Evolutionary conservation across 2,113 vertebrate genomes (phyloP), one percentile per base, ranked within the genome.

Genomic region (Leuciscus idus): DNA sequence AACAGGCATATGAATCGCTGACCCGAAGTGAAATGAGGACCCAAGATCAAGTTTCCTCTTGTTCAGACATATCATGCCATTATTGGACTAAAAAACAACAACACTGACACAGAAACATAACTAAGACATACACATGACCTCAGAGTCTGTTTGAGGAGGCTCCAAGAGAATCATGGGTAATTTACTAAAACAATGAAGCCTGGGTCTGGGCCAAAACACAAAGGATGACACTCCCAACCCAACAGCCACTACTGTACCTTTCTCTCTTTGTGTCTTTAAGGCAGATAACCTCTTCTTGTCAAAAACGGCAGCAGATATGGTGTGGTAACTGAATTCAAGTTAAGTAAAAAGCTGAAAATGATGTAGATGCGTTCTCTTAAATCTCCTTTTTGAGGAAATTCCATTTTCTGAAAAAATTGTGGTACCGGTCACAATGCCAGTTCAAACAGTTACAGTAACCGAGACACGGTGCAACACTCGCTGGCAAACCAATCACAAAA

Each of bases 211-310:
- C 75, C 75, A 75, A 75, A 50, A 52, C 17, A 30, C 48, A 77
- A 77, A 55, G 75, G 50, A 55, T 55, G 75, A 77, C 75, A 77
- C 46, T 77, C 48, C 75, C 48, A 55, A 55, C 28, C 13, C 48
- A 55, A 55, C n/a, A 33, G 19, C 48, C 39, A 15, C 43, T 4
- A 52, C 50, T 17, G 50, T 19, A 52, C 26, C 23, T 50, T 62
- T 75, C 39, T 6, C 43, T 81, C 70, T 77, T 23, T 62, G 13
- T 19, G 73, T 30, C n/a, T 52, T 55, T 19, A 10, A 10, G 46
- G 26, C 15, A 55, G 28, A 88, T 81, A 74, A 88, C 52, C 74
- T 79, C 80, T 78, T 83, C 83, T 50, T 62, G 70, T 85, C 66
- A 72, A 83, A 85, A 81, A 48, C 12, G 4, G 15, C 70, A 73